Evolutionary conservation across 2,888 invertebrate species (phyloP), one percentile per base, ranked within the genome.

Genomic region (Octodonta nipae): DNA sequence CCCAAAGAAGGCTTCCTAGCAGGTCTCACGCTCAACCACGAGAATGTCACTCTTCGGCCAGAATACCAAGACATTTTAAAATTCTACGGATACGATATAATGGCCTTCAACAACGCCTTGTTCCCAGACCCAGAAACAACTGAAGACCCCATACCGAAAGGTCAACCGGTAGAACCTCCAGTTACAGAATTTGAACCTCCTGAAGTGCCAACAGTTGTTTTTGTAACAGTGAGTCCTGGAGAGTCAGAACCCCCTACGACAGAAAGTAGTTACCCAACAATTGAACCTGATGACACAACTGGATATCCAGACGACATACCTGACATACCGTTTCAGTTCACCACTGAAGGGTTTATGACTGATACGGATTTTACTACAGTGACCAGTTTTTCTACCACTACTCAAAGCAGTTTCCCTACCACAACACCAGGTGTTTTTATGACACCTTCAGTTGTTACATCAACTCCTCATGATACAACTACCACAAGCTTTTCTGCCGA

Each of bases 31-130:
- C 64, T 87, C 24, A 86, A 79, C 58, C 76, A 78, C 40, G 80
- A 79, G 49, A 81, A 83, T 52, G 78, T 84, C 1, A 76, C 75
- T 4, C 71, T 87, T 28, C 74, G 74, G 20, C 67, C 73, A n/a
- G 74, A 75, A 40, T 86, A 82, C 52, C 77, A 78, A 56, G 71
- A 73, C 20, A 67, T 82, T 29, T 56, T 87, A 17, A 67, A 72
- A 42, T 85, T 84, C 56, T 86, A 86, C 49, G 86, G 86, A 1
- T 87, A 82, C 48, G 82, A 85, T 58, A 66, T 83, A 34, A 72
- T 74, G 16, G 53, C 58, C 2, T 60, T 61, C 36, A 62, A 59
- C 36, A 57, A 49, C 31, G 56, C 58, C 2, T 38, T 56, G 13
- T 59, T 55, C 43, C 56, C 52, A 8, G 54, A 52, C 36, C 51